Evolutionary conservation across 2,113 vertebrate species (phyloP), one percentile per base, ranked within the genome.

Genomic region (Progne subis): DNA sequence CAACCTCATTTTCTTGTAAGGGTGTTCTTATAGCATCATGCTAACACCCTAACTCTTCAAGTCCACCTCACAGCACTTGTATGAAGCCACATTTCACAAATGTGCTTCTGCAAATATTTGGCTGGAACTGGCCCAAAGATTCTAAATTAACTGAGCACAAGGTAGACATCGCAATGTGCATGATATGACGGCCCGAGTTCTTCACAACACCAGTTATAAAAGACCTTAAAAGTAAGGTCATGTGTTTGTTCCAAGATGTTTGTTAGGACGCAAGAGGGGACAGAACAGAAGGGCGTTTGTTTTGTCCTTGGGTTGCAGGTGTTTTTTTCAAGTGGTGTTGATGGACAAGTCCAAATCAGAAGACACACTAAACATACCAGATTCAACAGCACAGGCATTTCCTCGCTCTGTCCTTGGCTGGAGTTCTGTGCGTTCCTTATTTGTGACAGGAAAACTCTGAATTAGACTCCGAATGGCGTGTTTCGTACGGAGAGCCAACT

Each of bases 371-470:
- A 92, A 98, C 98, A 89, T 97, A 98, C 98, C 98, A 84, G 97
- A 94, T 94, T 98, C 98, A 77, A 98, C 64, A 88, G 98, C 93
- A 94, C 97, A 86, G 6, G 95, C 86, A 86, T 94, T 93, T 88
- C 97, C 97, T 88, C 97, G 97, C 88, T 98, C 98, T 7, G 89
- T 98, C 93, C 96, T 98, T 23, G 98, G 98, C 70, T 98, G 97
- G 94, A 99, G 97, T 50, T 99, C 99, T 8, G 95, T 94, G 47
- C 98, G 98, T 34, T 99, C 99, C 97, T 98, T 99, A 90, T 94
- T 98, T 74, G 98, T 99, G 87, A 99, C 95, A 32, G 99, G 99
- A 96, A 99, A 99, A 92, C 97, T 98, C 75, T 99, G 98, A 86
- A 99, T 98, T 43, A 99, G 97, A 90, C 94, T 98, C 69, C 94